Conservation (phyloP, 1,140 invertebrate species). For the Chrysoperla carnea region DNA sequence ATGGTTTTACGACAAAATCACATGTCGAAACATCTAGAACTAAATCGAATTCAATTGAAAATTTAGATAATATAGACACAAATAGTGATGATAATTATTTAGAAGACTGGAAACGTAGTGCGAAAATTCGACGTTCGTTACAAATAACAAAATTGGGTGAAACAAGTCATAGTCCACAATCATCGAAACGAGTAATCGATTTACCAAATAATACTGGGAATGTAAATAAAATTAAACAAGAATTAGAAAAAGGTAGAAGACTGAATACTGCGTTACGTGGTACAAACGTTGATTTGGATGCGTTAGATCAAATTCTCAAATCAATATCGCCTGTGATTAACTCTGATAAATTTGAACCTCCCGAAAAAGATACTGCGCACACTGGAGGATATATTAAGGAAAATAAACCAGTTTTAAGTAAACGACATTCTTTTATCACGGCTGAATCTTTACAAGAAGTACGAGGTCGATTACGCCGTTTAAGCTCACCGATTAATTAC, state of each 20-base stretch:
- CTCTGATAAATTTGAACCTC: constrained; percentile 17
- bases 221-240: constrained; percentile 28
- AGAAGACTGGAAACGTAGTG: constrained; percentile 34
- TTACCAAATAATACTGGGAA: constrained; percentile 28
- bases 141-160: constrained; percentile 31
- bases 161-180: background rate
- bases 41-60: constrained; percentile 27
- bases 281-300: constrained; percentile 26
- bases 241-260: constrained; percentile 28
- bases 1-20: constrained; percentile 6
- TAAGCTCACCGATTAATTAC: constrained; percentile 22
- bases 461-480: constrained; percentile 27
- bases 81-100: constrained; percentile 7
- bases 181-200: constrained; percentile 28
- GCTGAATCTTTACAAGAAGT: constrained; percentile 37
- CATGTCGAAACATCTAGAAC: constrained; percentile 15
- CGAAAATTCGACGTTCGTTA: constrained; percentile 36
- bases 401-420: constrained; percentile 16
- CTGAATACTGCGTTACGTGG: constrained; percentile 27
- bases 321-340: constrained; percentile 15
- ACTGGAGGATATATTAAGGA: constrained; percentile 17
- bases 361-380: constrained; percentile 23
- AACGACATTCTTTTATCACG: constrained; percentile 30
- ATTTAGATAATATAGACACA: constrained; percentile 15
- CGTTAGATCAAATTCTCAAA: constrained; percentile 26